Percentiles rank a stretch among this genome's conserved stretches.
Evolutionary conservation across 2,888 invertebrate species (phyloP).

Genomic region (Choristoneura rosaceana): DNA sequence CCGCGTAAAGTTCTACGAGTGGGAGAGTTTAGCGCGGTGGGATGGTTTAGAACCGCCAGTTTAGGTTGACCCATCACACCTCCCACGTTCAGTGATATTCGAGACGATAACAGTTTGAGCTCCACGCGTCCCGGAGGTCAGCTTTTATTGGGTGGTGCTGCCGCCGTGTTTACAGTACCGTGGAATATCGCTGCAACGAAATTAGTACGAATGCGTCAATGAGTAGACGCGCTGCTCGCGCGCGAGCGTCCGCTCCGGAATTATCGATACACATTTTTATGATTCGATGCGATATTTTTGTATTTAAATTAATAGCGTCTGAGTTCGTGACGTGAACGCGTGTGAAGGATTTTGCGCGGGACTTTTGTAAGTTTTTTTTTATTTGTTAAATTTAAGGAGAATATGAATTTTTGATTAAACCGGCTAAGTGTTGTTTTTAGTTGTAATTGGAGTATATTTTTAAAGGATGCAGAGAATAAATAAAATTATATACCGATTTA

Average conservation of each 20-base stretch:
- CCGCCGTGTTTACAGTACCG: conserved; percentile 82
- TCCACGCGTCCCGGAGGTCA: conserved; percentile 58
- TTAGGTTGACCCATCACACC: conserved; percentile 56
- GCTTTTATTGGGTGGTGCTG: conserved; percentile 63
- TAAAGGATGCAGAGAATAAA: neutral
- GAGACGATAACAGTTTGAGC: conserved; percentile 51
- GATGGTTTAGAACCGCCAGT: conserved; percentile 57
- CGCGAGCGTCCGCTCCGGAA: conserved; percentile 71
- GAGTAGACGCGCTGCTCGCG: conserved; percentile 70
- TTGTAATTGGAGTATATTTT: neutral
- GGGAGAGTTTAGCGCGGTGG: conserved; percentile 55
- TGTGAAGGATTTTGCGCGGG: conserved; percentile 55
- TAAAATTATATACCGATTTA: neutral
- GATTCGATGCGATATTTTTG: conserved; percentile 77
- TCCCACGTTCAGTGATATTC: conserved; percentile 52
- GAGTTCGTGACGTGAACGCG: conserved; percentile 67
- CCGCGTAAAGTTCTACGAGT: conserved; percentile 43
- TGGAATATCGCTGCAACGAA: conserved; percentile 84
- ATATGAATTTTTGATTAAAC: neutral
- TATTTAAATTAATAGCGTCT: conserved; percentile 75
- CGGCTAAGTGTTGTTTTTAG: neutral
- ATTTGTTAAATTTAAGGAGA: conserved; percentile 2
- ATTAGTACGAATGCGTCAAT: conserved; percentile 85
- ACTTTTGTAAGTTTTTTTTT: conserved; percentile 23
- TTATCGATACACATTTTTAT: conserved; percentile 78